Evolutionary conservation across 1,140 invertebrate genomes (phyloP), one percentile per base, ranked within the genome.

Genomic region (Diploscapter pachys): DNA sequence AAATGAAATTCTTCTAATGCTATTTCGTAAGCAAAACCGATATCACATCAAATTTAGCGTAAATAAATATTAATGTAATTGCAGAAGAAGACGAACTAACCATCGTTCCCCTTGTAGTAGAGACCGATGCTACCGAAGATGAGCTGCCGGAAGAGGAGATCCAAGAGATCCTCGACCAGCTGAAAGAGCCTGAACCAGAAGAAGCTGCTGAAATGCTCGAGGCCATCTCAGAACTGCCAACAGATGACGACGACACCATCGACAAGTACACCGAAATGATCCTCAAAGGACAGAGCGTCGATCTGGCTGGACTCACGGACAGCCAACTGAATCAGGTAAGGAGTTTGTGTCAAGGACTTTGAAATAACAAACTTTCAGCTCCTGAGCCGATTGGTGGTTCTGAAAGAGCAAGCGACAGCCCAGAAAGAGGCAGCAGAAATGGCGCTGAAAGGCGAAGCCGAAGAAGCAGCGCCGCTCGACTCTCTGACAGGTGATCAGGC

Each of bases 381-480:
- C 9, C 13, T 11, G 9, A 59, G 9, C 57, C 13, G 57, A 59
- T 59, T 59, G 57, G 9, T 59, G 9, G 9, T 59, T 59, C 57
- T 59, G 31, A 31, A 31, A 31, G 31, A 31, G 31, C 31, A 31
- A 31, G 31, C 31, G 31, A 31, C 31, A 31, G 31, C 31, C 31
- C 31, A 31, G 31, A 31, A 31, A 31, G 31, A 31, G 31, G 1
- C 31, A 31, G 31, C 31, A 31, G 31, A 31, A 31, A 31, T 31
- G 31, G 31, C 31, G 31, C 31, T 31, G 31, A 31, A 31, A 68
- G 78, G 71, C n/a, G 82, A 82, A 67, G 53, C 78, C 9, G 83
- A 85, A 73, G 82, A 85, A 76, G 72, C 78, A n/a, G 80, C 81
- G 62, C 81, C 81, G n/a, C 59, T 83, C 53, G 78, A 73, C 62